Percentiles rank a stretch among this genome's conserved stretches.
Conservation (phyloP, 2,888 invertebrate genomes). For the Standfussiana lucernea region DNA sequence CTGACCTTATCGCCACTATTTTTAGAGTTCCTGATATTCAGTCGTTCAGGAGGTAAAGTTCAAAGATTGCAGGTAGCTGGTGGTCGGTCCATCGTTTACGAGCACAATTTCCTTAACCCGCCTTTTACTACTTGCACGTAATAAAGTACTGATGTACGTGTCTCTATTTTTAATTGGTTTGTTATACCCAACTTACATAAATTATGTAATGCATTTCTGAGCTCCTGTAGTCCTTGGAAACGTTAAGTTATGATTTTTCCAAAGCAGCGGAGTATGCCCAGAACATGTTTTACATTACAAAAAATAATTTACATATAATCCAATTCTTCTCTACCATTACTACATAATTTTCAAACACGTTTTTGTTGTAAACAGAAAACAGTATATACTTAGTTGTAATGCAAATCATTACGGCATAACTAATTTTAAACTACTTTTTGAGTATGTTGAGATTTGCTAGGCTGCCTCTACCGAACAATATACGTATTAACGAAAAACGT, state of each 20-base stretch:
- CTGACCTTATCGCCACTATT: background rate
- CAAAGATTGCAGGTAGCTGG: slow-evolving; percentile 2
- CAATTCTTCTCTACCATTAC: background rate
- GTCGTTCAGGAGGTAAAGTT: background rate
- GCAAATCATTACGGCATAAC: slow-evolving; percentile 46
- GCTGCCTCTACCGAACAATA: slow-evolving; percentile 36
- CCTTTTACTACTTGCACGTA: slow-evolving; percentile 18
- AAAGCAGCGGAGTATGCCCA: slow-evolving; percentile 1
- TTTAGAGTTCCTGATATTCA: slow-evolving; percentile 3
- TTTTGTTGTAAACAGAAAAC: slow-evolving; percentile 23
- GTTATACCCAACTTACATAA: slow-evolving; percentile 5
- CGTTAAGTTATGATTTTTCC: no score
- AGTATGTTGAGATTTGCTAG: slow-evolving; percentile 43
- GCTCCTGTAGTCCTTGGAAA: background rate
- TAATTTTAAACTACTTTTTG: slow-evolving; percentile 50
- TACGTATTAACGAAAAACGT: slow-evolving; percentile 29
- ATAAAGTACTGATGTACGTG: slow-evolving; percentile 3
- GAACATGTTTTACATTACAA: background rate
- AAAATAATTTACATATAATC: background rate
- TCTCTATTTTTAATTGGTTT: slow-evolving; percentile 17
- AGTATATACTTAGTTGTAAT: slow-evolving; percentile 34
- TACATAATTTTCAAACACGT: background rate
- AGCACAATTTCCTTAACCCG: slow-evolving; percentile 39
- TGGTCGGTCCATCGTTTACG: slow-evolving; percentile 10
- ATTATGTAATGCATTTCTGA: background rate